Percentiles rank a stretch among this genome's conserved stretches.
phyloP scores from a whole-genome alignment of 2,888 invertebrate genomes.

The Imbricaverruca yamaguchii region DNA sequence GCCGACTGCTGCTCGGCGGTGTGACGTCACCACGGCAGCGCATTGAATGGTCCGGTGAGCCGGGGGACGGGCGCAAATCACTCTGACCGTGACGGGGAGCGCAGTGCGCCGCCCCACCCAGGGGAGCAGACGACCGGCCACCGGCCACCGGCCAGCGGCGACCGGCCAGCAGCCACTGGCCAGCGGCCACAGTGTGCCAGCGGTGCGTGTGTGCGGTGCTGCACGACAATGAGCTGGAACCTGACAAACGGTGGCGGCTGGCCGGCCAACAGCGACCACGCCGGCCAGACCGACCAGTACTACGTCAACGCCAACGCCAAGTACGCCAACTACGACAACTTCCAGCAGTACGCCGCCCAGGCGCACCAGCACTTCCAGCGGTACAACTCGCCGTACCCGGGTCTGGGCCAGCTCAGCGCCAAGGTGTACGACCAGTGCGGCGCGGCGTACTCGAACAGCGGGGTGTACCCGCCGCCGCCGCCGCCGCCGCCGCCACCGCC shows the following conservation, averaged over 20 bases:
- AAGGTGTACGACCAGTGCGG: slow-evolving; percentile 8
- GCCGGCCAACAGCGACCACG: background rate
- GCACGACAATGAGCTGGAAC: slow-evolving; percentile 6
- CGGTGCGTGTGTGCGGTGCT: background rate
- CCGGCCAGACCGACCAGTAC: background rate
- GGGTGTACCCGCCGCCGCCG: background rate
- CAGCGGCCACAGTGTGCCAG: background rate
- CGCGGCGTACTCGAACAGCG: background rate
- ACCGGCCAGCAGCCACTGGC: no score
- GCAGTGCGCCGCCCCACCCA: slow-evolving; percentile 1
- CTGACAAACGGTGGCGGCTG: slow-evolving; percentile 1
- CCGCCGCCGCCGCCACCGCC: background rate
- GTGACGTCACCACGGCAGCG: slow-evolving; percentile 2
- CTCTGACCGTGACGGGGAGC: background rate
- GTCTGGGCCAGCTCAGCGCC: slow-evolving; percentile 10
- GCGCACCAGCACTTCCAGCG: slow-evolving; percentile 14
- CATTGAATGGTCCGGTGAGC: slow-evolving; percentile 10
- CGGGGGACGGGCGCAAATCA: slow-evolving; percentile 17
- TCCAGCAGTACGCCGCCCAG: slow-evolving; percentile 19
- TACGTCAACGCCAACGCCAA: slow-evolving; percentile 6
- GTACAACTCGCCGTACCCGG: slow-evolving; percentile 2
- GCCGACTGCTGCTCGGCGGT: background rate
- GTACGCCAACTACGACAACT: slow-evolving; percentile 12
- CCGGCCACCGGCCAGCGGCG: no score
- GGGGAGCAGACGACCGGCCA: background rate